Base-by-base conservation (phyloP, 1,140 invertebrate species). In the Orussus abietinus region DNA sequence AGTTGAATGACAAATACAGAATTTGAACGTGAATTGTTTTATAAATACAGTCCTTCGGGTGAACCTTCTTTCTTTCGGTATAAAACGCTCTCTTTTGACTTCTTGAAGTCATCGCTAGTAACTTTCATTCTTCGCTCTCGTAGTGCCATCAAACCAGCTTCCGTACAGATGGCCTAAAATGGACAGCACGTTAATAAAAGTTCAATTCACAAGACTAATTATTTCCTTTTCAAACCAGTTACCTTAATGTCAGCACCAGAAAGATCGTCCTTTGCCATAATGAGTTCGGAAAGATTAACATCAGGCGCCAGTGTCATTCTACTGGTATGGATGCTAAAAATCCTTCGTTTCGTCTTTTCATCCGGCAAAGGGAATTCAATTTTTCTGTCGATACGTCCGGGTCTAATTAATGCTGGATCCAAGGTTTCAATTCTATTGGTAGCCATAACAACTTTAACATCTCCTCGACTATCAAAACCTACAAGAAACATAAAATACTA, bases 1-100 rank as follows among this genome's bases (percentile, higher is more conserved):
- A 43, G 34, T 48, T 36, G 34, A 47, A 42, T 38, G 43, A 45
- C 30, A 42, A 56, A 52, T 38, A 35, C 32, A 35, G 46, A 49
- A 59, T 44, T 49, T 55, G 45, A 39, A 56, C 45, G 40, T 34
- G 57, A 58, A 55, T 54, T 53, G 45, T 57, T 53, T 84, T 93
- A 99, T 64, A 99, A 81, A 80, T 99, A 99, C 17, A 99, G 80
- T 59, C 96, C 95, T 77, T 99, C 96, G 5, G 96, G 96, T 32
- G 95, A 97, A 46, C 96, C 95, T 80, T 99, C 96, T 69, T 99
- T 98, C 78, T 99, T 99, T 14, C 96, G 81, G 72, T 99, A 99
- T 10, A 99, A 76, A 33, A 99, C 96, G 77, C 95, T 99, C 71
- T 99, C 96, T 72, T 99, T 99, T 1, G 96, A 96, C 69, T 99